These are phyloP conservation scores for Bostrychus sinensis DNA, from an alignment of 2,113 vertebrate species.

Conservation along the genomic window DNA sequence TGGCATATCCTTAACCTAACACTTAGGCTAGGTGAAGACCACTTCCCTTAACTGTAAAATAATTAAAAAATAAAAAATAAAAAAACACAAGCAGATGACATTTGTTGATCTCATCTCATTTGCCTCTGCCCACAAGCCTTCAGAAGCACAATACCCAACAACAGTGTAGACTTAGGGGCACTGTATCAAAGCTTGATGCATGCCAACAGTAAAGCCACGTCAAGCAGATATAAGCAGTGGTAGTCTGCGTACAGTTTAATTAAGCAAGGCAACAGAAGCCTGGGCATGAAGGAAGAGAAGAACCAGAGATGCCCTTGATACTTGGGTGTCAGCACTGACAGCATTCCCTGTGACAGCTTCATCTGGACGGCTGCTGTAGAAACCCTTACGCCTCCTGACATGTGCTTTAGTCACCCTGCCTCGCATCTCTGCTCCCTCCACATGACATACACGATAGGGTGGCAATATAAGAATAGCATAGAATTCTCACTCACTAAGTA, in stretches of 20 bases:
- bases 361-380: slow-evolving; percentile 54
- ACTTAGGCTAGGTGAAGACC: background rate
- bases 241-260: slow-evolving; percentile 61
- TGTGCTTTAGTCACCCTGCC: slow-evolving; percentile 77
- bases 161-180: slow-evolving; percentile 62
- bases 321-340: slow-evolving; percentile 72
- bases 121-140: slow-evolving; percentile 52
- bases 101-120: slow-evolving; percentile 28
- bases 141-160: slow-evolving; percentile 54
- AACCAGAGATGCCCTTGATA: slow-evolving; percentile 74
- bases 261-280: slow-evolving; percentile 70
- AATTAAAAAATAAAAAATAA: too few relatives aligned
- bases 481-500: background rate
- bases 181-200: slow-evolving; percentile 66
- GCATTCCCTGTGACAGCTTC: slow-evolving; percentile 78
- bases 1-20: slow-evolving; percentile 1
- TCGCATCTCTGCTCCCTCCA: slow-evolving; percentile 37
- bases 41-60: background rate
- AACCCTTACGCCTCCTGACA: slow-evolving; percentile 76
- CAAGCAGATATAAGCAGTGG: slow-evolving; percentile 69
- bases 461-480: slow-evolving; percentile 17
- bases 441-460: slow-evolving; percentile 51
- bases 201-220: slow-evolving; percentile 66
- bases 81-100: slow-evolving; percentile 8
- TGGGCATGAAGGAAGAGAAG: slow-evolving; percentile 50